Evolutionary conservation across 2,888 invertebrate species (phyloP).

Genomic region (Eremobia ochroleuca): DNA sequence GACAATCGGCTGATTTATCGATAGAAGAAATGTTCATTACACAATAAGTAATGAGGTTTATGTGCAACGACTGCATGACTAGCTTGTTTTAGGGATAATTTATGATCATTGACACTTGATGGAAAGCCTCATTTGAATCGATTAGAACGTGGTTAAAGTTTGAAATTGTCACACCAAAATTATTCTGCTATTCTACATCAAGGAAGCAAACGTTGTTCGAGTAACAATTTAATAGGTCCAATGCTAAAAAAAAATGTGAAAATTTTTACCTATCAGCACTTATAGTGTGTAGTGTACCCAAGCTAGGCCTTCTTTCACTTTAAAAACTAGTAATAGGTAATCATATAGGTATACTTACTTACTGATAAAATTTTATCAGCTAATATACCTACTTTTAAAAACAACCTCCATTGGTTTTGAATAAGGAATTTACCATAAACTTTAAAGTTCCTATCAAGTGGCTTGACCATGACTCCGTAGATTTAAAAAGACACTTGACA

Average conservation of each 20-base stretch:
- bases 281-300: no score
- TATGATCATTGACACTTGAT: not conserved
- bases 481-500: conserved; percentile 71
- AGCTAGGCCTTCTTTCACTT: not conserved
- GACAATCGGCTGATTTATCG: conserved; percentile 58
- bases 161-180: conserved; percentile 1
- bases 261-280: not conserved
- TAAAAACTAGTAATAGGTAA: not conserved
- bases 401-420: conserved; percentile 27
- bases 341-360: not conserved
- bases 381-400: conserved; percentile 35
- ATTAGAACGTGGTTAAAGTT: not conserved
- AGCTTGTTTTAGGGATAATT: conserved; percentile 9
- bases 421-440: conserved; percentile 46
- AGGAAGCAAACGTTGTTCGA: not conserved
- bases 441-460: conserved; percentile 43
- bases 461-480: conserved; percentile 67
- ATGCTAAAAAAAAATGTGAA: not conserved
- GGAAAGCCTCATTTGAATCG: conserved; percentile 13
- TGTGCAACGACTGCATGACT: conserved; percentile 18
- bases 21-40: conserved; percentile 54
- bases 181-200: not conserved
- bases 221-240: not conserved
- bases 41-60: conserved; percentile 47
- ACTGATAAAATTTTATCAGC: not conserved